Evolutionary conservation across 2,888 invertebrate species (phyloP).

Genomic region (Xiphydria camelus): DNA sequence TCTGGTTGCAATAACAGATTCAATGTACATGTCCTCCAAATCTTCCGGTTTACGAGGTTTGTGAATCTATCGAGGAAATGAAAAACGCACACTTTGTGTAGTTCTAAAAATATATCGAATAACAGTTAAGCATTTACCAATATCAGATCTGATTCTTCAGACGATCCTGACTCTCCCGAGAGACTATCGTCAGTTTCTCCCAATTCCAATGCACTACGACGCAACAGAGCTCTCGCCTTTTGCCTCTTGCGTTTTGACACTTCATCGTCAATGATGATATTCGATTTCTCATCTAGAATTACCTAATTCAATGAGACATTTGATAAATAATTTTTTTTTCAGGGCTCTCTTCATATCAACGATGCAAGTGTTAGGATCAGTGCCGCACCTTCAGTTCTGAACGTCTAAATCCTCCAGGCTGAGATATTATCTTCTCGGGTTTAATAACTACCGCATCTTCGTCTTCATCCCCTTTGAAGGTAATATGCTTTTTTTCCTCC

Average conservation of each 20-base stretch:
- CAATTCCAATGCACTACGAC: conserved; percentile 20
- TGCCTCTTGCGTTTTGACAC: conserved; percentile 29
- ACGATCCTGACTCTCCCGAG: conserved; percentile 32
- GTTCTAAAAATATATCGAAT: neutral
- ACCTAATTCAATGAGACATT: conserved; percentile 25
- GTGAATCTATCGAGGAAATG: too few relatives aligned
- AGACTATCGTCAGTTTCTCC: too few relatives aligned
- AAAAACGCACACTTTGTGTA: neutral
- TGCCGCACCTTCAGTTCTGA: neutral
- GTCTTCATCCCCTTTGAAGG: conserved; percentile 13
- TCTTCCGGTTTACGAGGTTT: conserved; percentile 24
- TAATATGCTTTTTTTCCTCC: conserved; percentile 27
- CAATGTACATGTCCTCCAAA: conserved; percentile 36
- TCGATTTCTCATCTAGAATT: conserved; percentile 40
- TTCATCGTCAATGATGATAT: conserved; percentile 35
- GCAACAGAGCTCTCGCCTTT: conserved; percentile 25
- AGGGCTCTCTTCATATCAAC: too few relatives aligned
- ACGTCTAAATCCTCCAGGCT: neutral
- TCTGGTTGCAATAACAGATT: conserved; percentile 41
- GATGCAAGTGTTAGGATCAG: neutral
- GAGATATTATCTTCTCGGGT: neutral
- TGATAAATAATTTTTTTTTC: neutral
- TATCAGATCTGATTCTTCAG: conserved; percentile 29
- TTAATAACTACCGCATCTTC: neutral
- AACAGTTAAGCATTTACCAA: conserved; percentile 10